These are phyloP conservation scores for Platycheirus rosarum DNA, from an alignment of 2,888 invertebrate species.

Conservation along the genomic window DNA sequence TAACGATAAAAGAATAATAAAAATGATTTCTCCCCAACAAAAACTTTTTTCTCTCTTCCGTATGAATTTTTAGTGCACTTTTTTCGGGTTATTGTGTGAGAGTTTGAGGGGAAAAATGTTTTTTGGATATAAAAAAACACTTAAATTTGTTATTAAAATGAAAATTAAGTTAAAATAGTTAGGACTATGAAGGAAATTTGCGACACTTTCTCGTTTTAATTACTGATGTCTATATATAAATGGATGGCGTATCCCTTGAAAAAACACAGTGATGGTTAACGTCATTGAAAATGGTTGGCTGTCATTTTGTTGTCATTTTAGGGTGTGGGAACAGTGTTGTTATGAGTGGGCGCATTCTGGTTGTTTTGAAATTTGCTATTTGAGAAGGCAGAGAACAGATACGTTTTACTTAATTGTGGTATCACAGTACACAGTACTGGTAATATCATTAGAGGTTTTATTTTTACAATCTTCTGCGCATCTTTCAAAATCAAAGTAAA, in stretches of 20 bases:
- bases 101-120: conserved; percentile 27
- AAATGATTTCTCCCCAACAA: conserved; percentile 39
- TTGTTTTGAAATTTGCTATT: too few relatives aligned
- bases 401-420: too few relatives aligned
- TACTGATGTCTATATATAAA: conserved; percentile 41
- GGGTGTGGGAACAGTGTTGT: conserved; percentile 26
- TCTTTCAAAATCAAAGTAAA: too few relatives aligned
- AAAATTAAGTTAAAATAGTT: conserved; percentile 33
- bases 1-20: conserved; percentile 32
- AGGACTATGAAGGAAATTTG: conserved; percentile 53
- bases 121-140: conserved; percentile 34
- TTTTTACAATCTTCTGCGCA: too few relatives aligned
- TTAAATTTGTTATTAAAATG: conserved; percentile 12
- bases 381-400: too few relatives aligned
- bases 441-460: too few relatives aligned
- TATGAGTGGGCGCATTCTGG: background rate
- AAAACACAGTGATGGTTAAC: conserved; percentile 39
- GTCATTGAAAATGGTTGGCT: conserved; percentile 21
- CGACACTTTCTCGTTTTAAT: conserved; percentile 70
- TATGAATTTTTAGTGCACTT: conserved; percentile 62
- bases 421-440: too few relatives aligned
- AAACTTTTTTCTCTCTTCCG: conserved; percentile 49
- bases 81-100: conserved; percentile 39
- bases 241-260: conserved; percentile 41
- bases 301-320: conserved; percentile 33